phyloP scores from a whole-genome alignment of 2,888 invertebrate genomes.

The Sussaba pulchella region DNA sequence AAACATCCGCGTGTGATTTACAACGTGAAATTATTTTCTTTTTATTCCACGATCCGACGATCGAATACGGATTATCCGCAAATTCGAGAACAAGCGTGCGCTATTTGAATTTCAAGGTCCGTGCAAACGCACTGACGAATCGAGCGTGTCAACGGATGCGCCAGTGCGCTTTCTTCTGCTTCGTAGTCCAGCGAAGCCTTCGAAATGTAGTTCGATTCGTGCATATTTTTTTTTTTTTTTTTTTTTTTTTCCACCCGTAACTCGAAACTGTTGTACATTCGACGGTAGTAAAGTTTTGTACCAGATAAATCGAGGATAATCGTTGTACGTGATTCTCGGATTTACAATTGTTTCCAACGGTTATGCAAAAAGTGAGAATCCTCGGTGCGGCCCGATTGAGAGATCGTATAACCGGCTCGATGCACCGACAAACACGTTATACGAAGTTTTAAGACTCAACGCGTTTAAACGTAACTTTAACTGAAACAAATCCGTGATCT shows the following conservation, averaged over 20 bases:
- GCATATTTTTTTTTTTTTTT: no score
- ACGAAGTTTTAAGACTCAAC: neutral
- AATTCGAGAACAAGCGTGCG: conserved; percentile 30
- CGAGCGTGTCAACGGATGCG: neutral
- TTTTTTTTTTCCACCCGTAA: neutral
- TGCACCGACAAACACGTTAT: conserved; percentile 36
- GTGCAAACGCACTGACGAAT: neutral
- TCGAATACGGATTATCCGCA: conserved; percentile 37
- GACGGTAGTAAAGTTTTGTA: neutral
- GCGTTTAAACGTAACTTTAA: conserved; percentile 1
- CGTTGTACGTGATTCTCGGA: neutral
- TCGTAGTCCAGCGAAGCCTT: conserved; percentile 2
- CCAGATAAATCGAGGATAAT: conserved; percentile 31
- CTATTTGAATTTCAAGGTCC: conserved; percentile 60
- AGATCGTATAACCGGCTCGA: conserved; percentile 46
- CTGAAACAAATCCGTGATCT: conserved; percentile 54
- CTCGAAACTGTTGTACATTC: neutral
- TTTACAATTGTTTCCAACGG: neutral
- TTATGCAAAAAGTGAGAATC: neutral
- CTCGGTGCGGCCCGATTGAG: neutral
- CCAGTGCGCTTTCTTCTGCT: conserved; percentile 15
- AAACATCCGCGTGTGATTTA: conserved; percentile 27
- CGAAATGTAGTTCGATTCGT: conserved; percentile 1
- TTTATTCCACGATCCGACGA: conserved; percentile 20
- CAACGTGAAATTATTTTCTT: conserved; percentile 12